phyloP scores from a whole-genome alignment of 2,113 vertebrate species.

The Thamnophis sirtalis region DNA sequence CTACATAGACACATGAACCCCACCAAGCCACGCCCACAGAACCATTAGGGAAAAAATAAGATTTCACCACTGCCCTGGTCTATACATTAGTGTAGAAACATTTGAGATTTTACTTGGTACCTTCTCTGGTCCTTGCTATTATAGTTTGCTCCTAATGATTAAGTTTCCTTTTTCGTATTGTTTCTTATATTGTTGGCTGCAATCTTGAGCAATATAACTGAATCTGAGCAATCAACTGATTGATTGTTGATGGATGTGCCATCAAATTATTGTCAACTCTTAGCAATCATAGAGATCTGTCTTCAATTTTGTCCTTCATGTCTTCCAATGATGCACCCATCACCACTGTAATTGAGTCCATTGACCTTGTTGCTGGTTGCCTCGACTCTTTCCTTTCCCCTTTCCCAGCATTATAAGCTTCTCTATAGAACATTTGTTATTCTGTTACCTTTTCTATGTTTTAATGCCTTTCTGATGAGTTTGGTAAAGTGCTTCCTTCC shows the following conservation, averaged over 20 bases:
- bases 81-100: background rate
- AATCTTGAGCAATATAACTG: background rate
- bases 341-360: background rate
- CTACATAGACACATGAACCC: no score
- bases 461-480: background rate
- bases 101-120: background rate
- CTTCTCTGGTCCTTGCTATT: background rate
- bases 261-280: background rate
- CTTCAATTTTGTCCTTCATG: background rate
- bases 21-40: no score
- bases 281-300: background rate
- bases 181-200: background rate
- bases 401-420: background rate
- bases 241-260: background rate
- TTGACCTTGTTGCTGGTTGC: background rate
- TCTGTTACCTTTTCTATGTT: background rate
- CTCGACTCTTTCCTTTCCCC: background rate
- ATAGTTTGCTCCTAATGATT: background rate
- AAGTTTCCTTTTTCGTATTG: background rate
- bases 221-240: background rate
- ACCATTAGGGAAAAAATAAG: no score
- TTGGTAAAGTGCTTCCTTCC: background rate
- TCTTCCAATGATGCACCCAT: background rate
- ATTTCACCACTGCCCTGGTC: background rate
- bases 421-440: background rate